phyloP scores from a whole-genome alignment of 2,888 invertebrate species.

The Sminthurinus aureus region DNA sequence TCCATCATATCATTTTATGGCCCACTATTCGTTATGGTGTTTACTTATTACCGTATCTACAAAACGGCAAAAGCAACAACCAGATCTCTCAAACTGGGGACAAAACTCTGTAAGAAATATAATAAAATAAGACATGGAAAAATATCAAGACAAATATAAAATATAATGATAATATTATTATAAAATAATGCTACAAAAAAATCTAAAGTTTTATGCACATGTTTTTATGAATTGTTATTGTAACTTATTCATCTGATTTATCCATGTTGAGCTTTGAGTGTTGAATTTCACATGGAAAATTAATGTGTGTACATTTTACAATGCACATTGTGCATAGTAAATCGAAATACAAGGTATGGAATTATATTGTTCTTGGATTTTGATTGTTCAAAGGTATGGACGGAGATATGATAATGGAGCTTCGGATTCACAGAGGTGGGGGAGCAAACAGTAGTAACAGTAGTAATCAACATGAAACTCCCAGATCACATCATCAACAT shows the following conservation, averaged over 20 bases:
- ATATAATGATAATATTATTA: not conserved
- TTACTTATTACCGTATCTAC: conserved; percentile 96
- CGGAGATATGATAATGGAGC: conserved; percentile 84
- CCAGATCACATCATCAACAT: conserved; percentile 56
- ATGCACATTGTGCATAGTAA: not conserved
- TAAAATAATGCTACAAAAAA: not conserved
- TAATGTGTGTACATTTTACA: not conserved
- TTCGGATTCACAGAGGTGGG: conserved; percentile 93
- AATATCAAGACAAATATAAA: not conserved
- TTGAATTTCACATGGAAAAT: not conserved
- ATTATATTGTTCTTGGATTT: not conserved
- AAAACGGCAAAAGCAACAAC: conserved; percentile 93
- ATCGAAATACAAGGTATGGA: no score
- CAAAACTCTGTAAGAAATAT: conserved; percentile 61
- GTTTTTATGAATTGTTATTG: no score
- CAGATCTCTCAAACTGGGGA: conserved; percentile 86
- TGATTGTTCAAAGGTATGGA: conserved; percentile 62
- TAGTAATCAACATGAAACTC: conserved; percentile 24
- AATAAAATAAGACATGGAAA: no score
- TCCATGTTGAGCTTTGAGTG: not conserved
- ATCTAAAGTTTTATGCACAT: no score
- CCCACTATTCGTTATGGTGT: conserved; percentile 96
- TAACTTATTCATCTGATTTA: not conserved
- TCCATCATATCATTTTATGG: conserved; percentile 98
- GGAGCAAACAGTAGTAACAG: conserved; percentile 65